Evolutionary conservation across 2,113 vertebrate genomes (phyloP), one percentile per base, ranked within the genome.

Genomic region (Ursus arctos): DNA sequence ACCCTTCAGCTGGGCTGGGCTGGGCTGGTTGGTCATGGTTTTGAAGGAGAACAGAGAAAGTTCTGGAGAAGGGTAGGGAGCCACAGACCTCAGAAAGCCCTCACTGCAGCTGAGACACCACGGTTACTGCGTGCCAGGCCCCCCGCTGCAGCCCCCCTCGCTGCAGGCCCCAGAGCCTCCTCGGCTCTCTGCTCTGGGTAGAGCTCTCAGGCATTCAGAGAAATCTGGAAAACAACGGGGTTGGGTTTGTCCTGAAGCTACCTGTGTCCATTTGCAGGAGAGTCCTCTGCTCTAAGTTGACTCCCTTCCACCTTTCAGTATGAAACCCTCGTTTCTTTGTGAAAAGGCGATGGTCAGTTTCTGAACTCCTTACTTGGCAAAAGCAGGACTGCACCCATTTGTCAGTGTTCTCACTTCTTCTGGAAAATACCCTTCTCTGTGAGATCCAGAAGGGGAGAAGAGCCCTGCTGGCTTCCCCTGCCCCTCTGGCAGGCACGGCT

Each of bases 21-120:
- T 19, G 4, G 18, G 53, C 61, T 1, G 0, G 13, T 13, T 0
- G 0, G 22, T 59, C 18, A 4, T 1, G 4, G 1, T 11, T 40
- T 22, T 28, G 43, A 71, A 19, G 1, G 2, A 16, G 7, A 65
- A 69, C 19, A 49, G n/a, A 79, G 72, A 16, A 28, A 49, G 65
- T 13, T 24, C 51, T 2, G 28, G 1, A 18, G 21, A 36, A 0
- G 12, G 5, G 1, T 18, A 1, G 49, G n/a, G 63, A 4, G 1
- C 28, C 71, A 57, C 33, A 31, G 7, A 14, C 51, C 40, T 24
- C 65, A 15, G 4, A 19, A 49, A 22, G 13, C 26, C 5, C 1
- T 31, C 19, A 0, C n/a, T 26, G 1, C 0, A 12, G 33, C 16
- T 10, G 2, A 1, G 21, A 19, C 13, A 0, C 0, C 13, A 0